Base-by-base conservation (phyloP, 92 coral and sea anemone species). In the Epizoanthus rinbou region DNA sequence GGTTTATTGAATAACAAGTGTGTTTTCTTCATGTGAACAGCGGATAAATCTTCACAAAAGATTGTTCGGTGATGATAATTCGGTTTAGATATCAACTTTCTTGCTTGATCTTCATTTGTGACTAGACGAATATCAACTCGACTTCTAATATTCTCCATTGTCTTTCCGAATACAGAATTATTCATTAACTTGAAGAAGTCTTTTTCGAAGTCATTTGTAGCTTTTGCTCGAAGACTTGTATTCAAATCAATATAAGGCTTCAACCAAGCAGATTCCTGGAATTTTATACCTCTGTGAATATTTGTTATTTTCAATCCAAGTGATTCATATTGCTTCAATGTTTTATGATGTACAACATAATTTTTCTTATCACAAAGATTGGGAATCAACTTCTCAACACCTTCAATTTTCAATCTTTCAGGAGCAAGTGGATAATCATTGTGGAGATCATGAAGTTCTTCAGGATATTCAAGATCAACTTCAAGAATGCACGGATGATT, bases 1-100 rank as follows among this genome's bases (percentile, higher is more conserved):
- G 89, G 85, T 33, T 86, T 86, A n/a, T 86, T 47, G 41, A 86
- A 70, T 4, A 39, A 47, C 56, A 86, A 80, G 52, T 76, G 21
- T 86, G 84, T 76, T 57, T 65, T 86, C n/a, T 54, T 24, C 89
- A 76, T 76, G 3, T 83, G 80, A 0, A 83, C 50, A 0, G 80
- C 80, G 16, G 17, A 2, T 1, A 52, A 0, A 21, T 76, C 6
- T 15, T 76, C 64, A 52, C 19, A 39, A 19, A 82, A 68, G 1
- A 66, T 69, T 6, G 60, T 69, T 8, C 80, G 19, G n/a, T n/a
- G n/a, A n/a, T n/a, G n/a, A n/a, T n/a, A n/a, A n/a, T n/a, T n/a
- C n/a, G n/a, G n/a, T n/a, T 17, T 17, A 11, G 21, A 10, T 23
- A 81, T 65, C 6, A 81, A 52, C 67, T 82, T 82, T 9, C 17